Percentiles rank a stretch among this genome's conserved stretches.
Evolutionary conservation across 2,797 vertebrate genomes (phyloP).

Genomic region (Ataeniobius toweri): DNA sequence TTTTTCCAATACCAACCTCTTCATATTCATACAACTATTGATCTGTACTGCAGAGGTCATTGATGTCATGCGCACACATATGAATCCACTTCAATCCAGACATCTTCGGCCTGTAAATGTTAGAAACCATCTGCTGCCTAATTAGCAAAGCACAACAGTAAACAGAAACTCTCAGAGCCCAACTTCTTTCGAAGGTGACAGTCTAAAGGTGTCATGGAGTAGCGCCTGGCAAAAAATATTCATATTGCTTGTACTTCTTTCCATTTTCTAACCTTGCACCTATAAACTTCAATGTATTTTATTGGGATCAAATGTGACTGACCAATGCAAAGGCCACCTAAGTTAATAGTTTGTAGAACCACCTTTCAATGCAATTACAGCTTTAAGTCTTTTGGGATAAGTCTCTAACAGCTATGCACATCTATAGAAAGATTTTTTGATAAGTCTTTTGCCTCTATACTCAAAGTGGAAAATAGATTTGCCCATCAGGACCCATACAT

Average conservation of each 20-base stretch:
- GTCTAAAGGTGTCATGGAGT: neutral
- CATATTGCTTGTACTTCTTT: neutral
- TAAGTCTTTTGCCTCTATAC: no score
- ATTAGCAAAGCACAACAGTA: constrained; percentile 59
- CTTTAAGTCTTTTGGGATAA: no score
- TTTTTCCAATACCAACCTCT: constrained; percentile 52
- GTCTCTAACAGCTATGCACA: no score
- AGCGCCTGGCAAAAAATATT: neutral
- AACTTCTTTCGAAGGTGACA: neutral
- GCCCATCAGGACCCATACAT: no score
- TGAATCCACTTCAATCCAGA: constrained; percentile 13
- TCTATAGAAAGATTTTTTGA: no score
- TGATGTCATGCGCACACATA: constrained; percentile 32
- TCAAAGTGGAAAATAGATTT: no score
- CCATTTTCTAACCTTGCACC: neutral
- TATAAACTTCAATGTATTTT: neutral
- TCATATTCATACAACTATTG: constrained; percentile 68
- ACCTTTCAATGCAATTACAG: no score
- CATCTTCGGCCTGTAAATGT: constrained; percentile 28
- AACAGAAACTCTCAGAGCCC: constrained; percentile 29
- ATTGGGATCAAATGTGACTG: neutral
- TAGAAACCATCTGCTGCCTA: constrained; percentile 45
- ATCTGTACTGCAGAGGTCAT: constrained; percentile 59
- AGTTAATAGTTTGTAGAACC: no score
- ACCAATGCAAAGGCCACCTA: neutral